These are phyloP conservation scores for Rapana venosa DNA, from an alignment of 2,888 invertebrate species.

Conservation along the genomic window DNA sequence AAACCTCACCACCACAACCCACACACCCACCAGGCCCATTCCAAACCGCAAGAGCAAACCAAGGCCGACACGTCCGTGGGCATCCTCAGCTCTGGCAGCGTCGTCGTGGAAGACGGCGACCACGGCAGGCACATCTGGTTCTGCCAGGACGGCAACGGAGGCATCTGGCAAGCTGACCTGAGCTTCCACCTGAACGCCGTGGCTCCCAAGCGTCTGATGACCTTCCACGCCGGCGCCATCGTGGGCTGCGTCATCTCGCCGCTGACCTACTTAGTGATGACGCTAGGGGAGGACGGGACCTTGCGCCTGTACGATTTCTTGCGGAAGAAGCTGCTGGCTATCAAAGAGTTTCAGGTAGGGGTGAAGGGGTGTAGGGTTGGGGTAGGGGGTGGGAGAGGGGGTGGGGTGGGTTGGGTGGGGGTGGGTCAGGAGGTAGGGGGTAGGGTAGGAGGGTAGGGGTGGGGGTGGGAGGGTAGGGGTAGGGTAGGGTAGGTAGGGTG, in stretches of 20 bases:
- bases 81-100: background rate
- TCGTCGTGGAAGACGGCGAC: background rate
- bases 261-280: slow-evolving; percentile 38
- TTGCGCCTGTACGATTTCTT: slow-evolving; percentile 47
- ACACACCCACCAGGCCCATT: background rate
- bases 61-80: background rate
- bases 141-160: slow-evolving; percentile 49
- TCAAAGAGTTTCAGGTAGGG: slow-evolving; percentile 14
- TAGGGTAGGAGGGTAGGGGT: no score
- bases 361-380: no score
- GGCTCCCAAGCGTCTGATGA: background rate
- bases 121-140: slow-evolving; percentile 43
- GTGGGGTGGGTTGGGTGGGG: no score
- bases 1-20: no score
- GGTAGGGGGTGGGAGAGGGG: no score
- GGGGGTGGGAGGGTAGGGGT: no score
- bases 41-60: background rate
- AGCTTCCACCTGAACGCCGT: slow-evolving; percentile 44
- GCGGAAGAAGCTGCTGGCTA: slow-evolving; percentile 43
- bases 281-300: slow-evolving; percentile 48
- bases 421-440: no score
- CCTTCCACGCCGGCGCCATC: slow-evolving; percentile 47
- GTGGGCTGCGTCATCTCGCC: slow-evolving; percentile 41
- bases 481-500: no score
- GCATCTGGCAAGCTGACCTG: slow-evolving; percentile 50